phyloP scores from a whole-genome alignment of 2,797 vertebrate species.

The Falco naumanni region DNA sequence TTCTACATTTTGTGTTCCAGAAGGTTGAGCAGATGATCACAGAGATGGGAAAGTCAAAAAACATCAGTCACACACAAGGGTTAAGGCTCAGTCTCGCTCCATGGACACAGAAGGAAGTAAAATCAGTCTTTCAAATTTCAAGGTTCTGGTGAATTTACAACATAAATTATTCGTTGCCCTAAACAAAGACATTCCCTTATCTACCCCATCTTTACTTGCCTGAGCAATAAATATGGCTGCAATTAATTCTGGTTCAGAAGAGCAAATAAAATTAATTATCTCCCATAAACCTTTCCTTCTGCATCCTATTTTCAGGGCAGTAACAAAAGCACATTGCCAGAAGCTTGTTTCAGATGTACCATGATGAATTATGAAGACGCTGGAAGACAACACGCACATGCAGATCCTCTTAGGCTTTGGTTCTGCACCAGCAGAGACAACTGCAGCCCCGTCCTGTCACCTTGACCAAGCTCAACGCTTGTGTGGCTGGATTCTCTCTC shows the following conservation, averaged over 20 bases:
- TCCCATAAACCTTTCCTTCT: conserved; percentile 41
- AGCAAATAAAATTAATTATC: conserved; percentile 52
- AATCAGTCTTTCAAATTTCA: conserved; percentile 15
- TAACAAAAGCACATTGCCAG: background rate
- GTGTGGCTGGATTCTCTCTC: background rate
- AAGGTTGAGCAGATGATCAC: background rate
- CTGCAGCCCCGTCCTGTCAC: background rate
- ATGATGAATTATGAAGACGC: background rate
- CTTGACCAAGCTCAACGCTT: background rate
- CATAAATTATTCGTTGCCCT: conserved; percentile 53
- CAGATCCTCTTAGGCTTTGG: background rate
- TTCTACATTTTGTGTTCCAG: background rate
- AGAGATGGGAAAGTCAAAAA: background rate
- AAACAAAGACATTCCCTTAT: conserved; percentile 43
- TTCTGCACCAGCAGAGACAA: background rate
- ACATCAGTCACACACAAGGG: background rate
- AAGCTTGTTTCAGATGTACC: background rate
- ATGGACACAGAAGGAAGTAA: background rate
- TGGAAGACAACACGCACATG: background rate
- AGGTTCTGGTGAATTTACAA: conserved; percentile 12
- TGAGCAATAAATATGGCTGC: conserved; percentile 44
- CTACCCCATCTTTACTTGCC: conserved; percentile 31
- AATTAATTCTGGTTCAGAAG: conserved; percentile 50
- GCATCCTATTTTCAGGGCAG: conserved; percentile 29
- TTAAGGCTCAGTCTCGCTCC: background rate